phyloP scores from a whole-genome alignment of 2,113 vertebrate genomes.

The Semnopithecus entellus region DNA sequence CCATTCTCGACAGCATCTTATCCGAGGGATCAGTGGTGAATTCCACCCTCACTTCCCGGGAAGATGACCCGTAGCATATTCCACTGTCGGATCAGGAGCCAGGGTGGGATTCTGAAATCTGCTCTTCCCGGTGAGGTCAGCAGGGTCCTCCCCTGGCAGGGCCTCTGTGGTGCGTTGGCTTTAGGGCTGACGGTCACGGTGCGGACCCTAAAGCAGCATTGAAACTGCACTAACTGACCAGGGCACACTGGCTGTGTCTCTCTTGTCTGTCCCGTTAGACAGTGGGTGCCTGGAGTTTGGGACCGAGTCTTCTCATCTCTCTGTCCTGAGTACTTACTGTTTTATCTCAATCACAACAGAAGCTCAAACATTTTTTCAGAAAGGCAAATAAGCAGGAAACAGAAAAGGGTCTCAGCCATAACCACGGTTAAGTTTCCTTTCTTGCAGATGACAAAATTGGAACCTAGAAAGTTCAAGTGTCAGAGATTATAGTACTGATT shows the following conservation, averaged over 20 bases:
- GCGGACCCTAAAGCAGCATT: accelerated
- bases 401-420: neutral
- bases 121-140: neutral
- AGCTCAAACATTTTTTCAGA: neutral
- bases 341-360: neutral
- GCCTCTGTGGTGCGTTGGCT: accelerated
- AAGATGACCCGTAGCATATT: accelerated
- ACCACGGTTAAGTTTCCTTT: neutral
- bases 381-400: neutral
- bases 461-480: neutral
- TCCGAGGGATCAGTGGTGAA: accelerated
- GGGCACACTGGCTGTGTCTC: neutral
- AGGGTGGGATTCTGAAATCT: neutral
- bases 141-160: neutral
- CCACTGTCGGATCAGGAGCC: no score
- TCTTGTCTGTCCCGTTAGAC: no score
- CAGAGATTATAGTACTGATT: neutral
- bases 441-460: neutral
- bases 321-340: neutral
- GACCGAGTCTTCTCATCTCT: neutral
- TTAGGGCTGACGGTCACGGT: no score
- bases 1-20: accelerated
- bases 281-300: accelerated
- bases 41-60: neutral
- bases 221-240: accelerated